Percentiles rank a stretch among this genome's conserved stretches.
These are phyloP conservation scores for Atta cephalotes DNA, from an alignment of 1,140 invertebrate species.

Conservation along the genomic window DNA sequence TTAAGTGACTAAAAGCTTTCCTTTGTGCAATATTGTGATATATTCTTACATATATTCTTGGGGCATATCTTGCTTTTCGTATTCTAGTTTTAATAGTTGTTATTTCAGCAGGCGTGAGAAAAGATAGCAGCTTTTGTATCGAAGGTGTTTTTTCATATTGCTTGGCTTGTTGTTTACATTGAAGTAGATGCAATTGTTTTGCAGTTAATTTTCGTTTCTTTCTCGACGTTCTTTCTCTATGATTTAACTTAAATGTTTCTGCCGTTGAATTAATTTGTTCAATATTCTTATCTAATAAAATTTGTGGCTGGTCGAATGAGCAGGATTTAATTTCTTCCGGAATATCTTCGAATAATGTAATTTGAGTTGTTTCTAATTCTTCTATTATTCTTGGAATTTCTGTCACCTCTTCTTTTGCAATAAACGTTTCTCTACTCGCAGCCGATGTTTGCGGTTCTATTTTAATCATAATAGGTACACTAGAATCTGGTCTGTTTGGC, in stretches of 20 bases:
- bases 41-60: conserved; percentile 15
- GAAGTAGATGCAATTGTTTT: background rate
- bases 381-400: background rate
- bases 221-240: background rate
- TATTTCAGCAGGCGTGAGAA: background rate
- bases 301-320: background rate
- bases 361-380: background rate
- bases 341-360: conserved; percentile 16
- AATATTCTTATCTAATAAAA: background rate
- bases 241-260: background rate
- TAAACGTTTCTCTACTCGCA: background rate
- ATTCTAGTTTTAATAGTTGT: background rate
- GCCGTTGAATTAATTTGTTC: background rate
- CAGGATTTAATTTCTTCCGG: background rate
- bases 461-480: background rate
- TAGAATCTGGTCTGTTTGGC: background rate
- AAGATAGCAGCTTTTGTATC: conserved; percentile 43
- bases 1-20: background rate
- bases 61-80: conserved; percentile 8
- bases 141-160: conserved; percentile 33
- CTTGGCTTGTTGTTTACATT: conserved; percentile 27
- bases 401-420: too few relatives aligned
- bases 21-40: conserved; percentile 33
- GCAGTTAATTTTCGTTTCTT: conserved; percentile 9
- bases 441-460: background rate